phyloP scores from a whole-genome alignment of 2,888 invertebrate genomes.

The Tanytarsus gracilentus region DNA sequence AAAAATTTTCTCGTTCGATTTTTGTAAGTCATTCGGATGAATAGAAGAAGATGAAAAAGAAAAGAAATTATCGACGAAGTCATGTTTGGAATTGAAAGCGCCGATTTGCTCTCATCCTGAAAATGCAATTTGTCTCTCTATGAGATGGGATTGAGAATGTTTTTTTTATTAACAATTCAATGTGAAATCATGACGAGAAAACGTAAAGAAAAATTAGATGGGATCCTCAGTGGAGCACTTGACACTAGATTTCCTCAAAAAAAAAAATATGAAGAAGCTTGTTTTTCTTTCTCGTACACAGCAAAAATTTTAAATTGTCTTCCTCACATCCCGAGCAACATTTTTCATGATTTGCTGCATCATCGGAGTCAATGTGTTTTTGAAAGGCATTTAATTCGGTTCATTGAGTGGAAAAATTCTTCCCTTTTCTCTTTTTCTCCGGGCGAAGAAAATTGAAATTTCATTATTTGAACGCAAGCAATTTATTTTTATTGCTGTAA shows the following conservation, averaged over 20 bases:
- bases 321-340: background rate
- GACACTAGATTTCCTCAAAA: background rate
- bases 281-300: background rate
- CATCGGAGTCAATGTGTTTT: conserved; percentile 25
- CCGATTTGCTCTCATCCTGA: background rate
- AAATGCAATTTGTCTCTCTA: too few relatives aligned
- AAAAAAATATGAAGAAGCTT: background rate
- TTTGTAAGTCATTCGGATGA: too few relatives aligned
- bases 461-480: too few relatives aligned
- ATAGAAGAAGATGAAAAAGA: background rate
- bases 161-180: too few relatives aligned
- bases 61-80: background rate
- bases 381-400: conserved; percentile 18
- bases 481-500: background rate
- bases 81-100: conserved; percentile 18
- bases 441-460: background rate
- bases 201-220: too few relatives aligned
- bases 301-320: conserved; percentile 1
- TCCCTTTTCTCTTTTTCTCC: background rate
- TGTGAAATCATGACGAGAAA: background rate
- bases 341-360: conserved; percentile 2
- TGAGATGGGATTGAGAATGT: too few relatives aligned
- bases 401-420: conserved; percentile 24
- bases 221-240: background rate
- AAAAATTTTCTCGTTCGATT: too few relatives aligned